Percentiles rank a stretch among this genome's conserved stretches.
These are phyloP conservation scores for Pogonomyrmex californicus DNA, from an alignment of 1,140 invertebrate genomes.

Conservation along the genomic window DNA sequence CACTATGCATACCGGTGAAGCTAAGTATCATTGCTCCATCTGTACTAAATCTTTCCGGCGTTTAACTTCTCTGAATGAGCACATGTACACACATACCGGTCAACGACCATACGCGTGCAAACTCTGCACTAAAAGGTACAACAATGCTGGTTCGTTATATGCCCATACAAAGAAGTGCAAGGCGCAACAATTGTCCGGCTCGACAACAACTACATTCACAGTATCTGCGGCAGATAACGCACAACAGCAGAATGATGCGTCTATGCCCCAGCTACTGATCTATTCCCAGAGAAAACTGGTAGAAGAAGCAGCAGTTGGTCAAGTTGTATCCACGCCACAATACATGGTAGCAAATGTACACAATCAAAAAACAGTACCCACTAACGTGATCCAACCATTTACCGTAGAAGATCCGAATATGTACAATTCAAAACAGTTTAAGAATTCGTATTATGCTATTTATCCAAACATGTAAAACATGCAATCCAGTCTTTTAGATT, in stretches of 20 bases:
- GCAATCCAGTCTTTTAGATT: neutral
- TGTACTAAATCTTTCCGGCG: conserved; percentile 83
- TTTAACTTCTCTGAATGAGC: conserved; percentile 83
- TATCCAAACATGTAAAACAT: conserved; percentile 79
- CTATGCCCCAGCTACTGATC: conserved; percentile 72
- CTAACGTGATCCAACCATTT: conserved; percentile 78
- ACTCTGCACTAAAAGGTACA: conserved; percentile 89
- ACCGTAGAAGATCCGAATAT: conserved; percentile 78
- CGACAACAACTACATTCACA: conserved; percentile 56
- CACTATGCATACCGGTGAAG: conserved; percentile 90
- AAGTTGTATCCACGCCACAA: conserved; percentile 71
- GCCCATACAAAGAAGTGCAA: conserved; percentile 84
- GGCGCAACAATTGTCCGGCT: conserved; percentile 71
- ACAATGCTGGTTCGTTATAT: conserved; percentile 83
- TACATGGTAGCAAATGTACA: conserved; percentile 81
- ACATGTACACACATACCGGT: conserved; percentile 84
- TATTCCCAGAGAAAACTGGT: conserved; percentile 79
- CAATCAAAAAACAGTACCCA: conserved; percentile 73
- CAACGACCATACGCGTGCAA: conserved; percentile 86
- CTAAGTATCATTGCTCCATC: conserved; percentile 83
- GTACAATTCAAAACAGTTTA: conserved; percentile 80
- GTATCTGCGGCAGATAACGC: conserved; percentile 64
- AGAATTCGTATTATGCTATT: conserved; percentile 80
- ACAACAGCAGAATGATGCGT: conserved; percentile 64
- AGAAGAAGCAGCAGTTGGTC: conserved; percentile 70